These are phyloP conservation scores for Elachura formosa DNA, from an alignment of 2,113 vertebrate genomes.

Conservation along the genomic window DNA sequence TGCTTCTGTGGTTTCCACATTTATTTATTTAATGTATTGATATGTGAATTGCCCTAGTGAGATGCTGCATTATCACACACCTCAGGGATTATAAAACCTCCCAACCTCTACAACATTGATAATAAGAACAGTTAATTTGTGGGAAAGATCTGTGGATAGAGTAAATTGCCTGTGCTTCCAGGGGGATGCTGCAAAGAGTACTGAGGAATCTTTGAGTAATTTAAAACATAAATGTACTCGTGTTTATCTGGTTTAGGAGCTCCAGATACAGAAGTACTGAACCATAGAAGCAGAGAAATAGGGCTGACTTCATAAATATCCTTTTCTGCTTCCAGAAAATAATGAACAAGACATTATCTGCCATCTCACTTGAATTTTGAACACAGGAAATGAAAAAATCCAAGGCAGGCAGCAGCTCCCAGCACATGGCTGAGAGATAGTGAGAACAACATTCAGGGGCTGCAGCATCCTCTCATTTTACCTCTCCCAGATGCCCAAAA, in stretches of 20 bases:
- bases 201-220: background rate
- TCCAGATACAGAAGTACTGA: background rate
- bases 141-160: background rate
- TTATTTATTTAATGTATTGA: background rate
- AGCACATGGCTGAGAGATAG: background rate
- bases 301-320: background rate
- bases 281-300: background rate
- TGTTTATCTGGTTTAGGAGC: background rate
- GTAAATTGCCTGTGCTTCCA: background rate
- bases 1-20: background rate
- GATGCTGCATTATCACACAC: background rate
- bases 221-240: background rate
- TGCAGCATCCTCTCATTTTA: background rate
- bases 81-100: background rate
- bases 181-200: background rate
- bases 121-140: background rate
- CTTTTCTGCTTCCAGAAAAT: background rate
- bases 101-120: accelerated
- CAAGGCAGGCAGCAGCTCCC: background rate
- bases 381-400: background rate
- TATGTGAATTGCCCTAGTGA: background rate
- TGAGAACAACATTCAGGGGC: background rate
- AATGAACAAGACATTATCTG: background rate
- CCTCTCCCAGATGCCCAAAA: background rate
- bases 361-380: background rate